Percentiles rank a stretch among this genome's conserved stretches.
These are phyloP conservation scores for Serrognathus titanus DNA, from an alignment of 2,888 invertebrate species.

Conservation along the genomic window DNA sequence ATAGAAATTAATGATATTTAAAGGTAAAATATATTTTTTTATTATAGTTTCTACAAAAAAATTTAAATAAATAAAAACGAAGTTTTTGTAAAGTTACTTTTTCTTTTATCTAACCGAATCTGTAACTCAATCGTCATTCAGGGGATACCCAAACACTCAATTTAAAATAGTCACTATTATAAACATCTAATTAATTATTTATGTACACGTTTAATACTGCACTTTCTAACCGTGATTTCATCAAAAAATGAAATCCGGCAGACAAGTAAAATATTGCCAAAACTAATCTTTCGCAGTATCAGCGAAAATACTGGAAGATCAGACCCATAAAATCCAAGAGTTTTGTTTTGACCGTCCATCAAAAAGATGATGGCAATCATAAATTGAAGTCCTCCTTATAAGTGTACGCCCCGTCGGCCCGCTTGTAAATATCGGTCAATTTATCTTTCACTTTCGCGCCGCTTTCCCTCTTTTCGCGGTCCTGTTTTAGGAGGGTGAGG, in stretches of 20 bases:
- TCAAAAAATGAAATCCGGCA: slow-evolving; percentile 1
- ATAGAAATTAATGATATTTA: neutral
- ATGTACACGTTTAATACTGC: neutral
- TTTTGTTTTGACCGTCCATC: no score
- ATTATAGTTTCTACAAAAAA: no score
- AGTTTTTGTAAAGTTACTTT: no score
- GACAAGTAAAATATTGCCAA: neutral
- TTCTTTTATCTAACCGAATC: no score
- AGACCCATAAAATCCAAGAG: no score
- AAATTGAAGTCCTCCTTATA: slow-evolving; percentile 3
- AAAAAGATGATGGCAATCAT: no score
- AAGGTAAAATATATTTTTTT: no score
- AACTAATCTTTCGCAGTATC: slow-evolving; percentile 7
- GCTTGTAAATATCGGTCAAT: slow-evolving; percentile 26
- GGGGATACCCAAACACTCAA: no score
- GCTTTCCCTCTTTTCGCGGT: slow-evolving; percentile 49
- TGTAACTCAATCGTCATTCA: no score
- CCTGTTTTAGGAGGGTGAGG: slow-evolving; percentile 57
- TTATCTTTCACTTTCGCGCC: slow-evolving; percentile 24
- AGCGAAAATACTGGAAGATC: slow-evolving; percentile 9
- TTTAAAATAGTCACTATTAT: neutral
- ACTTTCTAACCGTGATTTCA: neutral
- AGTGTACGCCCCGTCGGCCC: slow-evolving; percentile 24
- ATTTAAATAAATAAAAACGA: no score
- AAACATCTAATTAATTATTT: neutral